Conservation (phyloP, 2,797 vertebrate genomes). For the Scleropages formosus region DNA sequence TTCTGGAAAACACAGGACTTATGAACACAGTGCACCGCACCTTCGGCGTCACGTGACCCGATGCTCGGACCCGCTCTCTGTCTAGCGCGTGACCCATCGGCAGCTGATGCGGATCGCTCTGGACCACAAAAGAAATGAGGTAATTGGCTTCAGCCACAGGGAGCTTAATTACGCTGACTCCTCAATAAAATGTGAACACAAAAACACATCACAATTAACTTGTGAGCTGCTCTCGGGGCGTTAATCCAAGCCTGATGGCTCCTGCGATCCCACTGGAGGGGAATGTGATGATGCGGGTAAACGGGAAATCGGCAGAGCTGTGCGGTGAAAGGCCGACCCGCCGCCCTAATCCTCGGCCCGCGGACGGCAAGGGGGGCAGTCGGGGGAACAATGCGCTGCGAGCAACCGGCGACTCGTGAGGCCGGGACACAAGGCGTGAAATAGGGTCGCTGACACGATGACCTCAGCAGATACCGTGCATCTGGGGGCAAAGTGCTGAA, state of each 20-base stretch:
- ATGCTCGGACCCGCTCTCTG: too few relatives aligned
- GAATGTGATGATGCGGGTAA: constrained; percentile 18
- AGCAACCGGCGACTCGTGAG: background rate
- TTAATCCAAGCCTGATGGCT: background rate
- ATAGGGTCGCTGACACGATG: background rate
- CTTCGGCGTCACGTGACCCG: too few relatives aligned
- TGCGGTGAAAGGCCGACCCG: background rate
- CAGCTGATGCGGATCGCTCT: background rate
- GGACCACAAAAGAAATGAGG: background rate
- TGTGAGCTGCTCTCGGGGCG: background rate
- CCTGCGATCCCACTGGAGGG: background rate
- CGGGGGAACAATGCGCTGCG: background rate
- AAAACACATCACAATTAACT: constrained; percentile 5
- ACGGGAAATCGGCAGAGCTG: background rate
- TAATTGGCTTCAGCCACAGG: background rate
- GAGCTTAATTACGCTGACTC: background rate
- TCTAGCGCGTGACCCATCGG: too few relatives aligned
- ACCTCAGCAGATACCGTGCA: background rate
- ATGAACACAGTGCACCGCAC: too few relatives aligned
- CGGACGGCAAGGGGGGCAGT: background rate
- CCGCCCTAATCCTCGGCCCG: background rate
- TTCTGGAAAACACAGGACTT: too few relatives aligned
- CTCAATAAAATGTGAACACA: background rate
- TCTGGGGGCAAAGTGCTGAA: too few relatives aligned
- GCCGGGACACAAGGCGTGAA: background rate